Evolutionary conservation across 2,888 invertebrate genomes (phyloP).

Genomic region (Lomographa bimaculata): DNA sequence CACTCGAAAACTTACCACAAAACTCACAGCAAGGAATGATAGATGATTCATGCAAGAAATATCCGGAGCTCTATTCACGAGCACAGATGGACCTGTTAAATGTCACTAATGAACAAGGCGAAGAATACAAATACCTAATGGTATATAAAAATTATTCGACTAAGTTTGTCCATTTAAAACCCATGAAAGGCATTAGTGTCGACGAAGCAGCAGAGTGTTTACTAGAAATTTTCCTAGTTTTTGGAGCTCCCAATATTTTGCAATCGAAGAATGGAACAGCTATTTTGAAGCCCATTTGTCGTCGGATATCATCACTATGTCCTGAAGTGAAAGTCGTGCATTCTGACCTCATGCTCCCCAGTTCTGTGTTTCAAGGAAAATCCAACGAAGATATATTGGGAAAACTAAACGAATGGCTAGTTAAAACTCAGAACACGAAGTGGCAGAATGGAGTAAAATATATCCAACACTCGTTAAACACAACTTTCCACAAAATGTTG

Average conservation of each 20-base stretch:
- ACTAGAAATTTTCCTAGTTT: conserved; percentile 54
- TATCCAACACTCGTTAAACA: conserved; percentile 53
- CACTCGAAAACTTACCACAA: too few species aligned
- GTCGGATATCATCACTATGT: conserved; percentile 41
- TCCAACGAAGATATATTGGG: conserved; percentile 55
- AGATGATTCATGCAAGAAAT: conserved; percentile 24
- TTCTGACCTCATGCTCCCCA: conserved; percentile 36
- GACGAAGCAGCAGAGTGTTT: conserved; percentile 49
- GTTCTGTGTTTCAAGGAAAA: conserved; percentile 41
- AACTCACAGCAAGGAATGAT: too few species aligned
- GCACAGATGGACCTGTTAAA: conserved; percentile 57
- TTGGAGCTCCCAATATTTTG: conserved; percentile 60
- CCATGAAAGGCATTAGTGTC: conserved; percentile 47
- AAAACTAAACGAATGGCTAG: conserved; percentile 49
- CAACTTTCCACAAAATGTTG: conserved; percentile 45
- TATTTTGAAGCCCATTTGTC: conserved; percentile 52
- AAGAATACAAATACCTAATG: conserved; percentile 54
- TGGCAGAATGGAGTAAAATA: conserved; percentile 59
- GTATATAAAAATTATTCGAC: conserved; percentile 53
- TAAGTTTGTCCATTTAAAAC: conserved; percentile 53
- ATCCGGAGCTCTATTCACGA: conserved; percentile 52
- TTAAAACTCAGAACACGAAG: conserved; percentile 43
- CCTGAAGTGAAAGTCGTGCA: conserved; percentile 50
- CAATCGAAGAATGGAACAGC: conserved; percentile 56
- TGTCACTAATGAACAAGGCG: conserved; percentile 45